Evolutionary conservation across 1,140 invertebrate genomes (phyloP), one percentile per base, ranked within the genome.

Genomic region (Drosophila oshimai): DNA sequence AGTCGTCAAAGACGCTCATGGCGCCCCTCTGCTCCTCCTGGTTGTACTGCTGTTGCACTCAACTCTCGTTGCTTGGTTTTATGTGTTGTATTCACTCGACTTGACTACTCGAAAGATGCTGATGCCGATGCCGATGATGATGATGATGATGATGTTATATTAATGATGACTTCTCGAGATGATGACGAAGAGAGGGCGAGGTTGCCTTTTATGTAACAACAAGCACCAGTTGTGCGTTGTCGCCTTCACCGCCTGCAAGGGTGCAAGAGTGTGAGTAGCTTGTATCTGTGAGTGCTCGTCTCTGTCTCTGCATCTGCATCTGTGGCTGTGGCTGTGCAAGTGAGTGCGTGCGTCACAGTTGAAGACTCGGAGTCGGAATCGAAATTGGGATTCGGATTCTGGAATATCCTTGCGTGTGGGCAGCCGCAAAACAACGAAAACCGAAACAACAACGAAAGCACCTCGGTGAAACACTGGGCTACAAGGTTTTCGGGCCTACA

Each of bases 1-100:
- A 97, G 93, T 97, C 96, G 77, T 95, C 94, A 91, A 96, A 97
- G 76, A 96, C 95, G 93, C 96, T 96, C 96, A 97, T 97, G 49
- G 46, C 61, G 47, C 24, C n/a, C 33, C 29, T 42, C 47, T 54
- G 26, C 17, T 31, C n/a, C 26, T 31, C 39, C 33, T 47, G 34
- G 12, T 33, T 46, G 31, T n/a, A n/a, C n/a, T n/a, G n/a, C n/a
- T n/a, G n/a, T n/a, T n/a, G n/a, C n/a, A n/a, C n/a, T n/a, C n/a
- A n/a, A n/a, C n/a, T n/a, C n/a, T n/a, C n/a, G n/a, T n/a, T n/a
- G n/a, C n/a, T n/a, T n/a, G n/a, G n/a, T n/a, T n/a, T n/a, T 53
- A 12, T 6, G 20, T 53, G 13, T 34, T 15, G 22, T 28, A 51
- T 26, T 41, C 44, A 39, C 15, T 50, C 44, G 24, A 6, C 24